Conservation (phyloP, 2,113 vertebrate species). For the Silurus glanis region DNA sequence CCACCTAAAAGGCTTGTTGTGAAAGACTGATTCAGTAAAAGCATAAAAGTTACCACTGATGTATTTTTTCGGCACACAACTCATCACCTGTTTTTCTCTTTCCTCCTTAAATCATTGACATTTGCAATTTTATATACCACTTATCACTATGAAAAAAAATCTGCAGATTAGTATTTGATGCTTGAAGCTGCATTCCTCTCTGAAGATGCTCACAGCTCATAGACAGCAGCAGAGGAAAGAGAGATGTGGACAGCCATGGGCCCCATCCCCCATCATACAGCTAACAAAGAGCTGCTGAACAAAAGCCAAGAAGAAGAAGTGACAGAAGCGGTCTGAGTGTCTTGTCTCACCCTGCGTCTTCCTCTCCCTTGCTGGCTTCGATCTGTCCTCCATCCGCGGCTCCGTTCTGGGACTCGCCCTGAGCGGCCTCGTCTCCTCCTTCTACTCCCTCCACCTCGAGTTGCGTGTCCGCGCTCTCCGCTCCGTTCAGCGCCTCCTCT, state of each 20-base stretch:
- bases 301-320: slow-evolving; percentile 70
- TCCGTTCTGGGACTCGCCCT: slow-evolving; percentile 72
- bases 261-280: slow-evolving; percentile 75
- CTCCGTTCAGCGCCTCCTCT: slow-evolving; percentile 44
- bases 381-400: slow-evolving; percentile 83
- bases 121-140: neutral
- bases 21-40: too few species aligned
- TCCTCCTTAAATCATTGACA: too few species aligned
- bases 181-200: neutral
- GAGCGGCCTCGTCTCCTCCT: slow-evolving; percentile 1
- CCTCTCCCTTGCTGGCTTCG: slow-evolving; percentile 90
- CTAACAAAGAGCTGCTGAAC: slow-evolving; percentile 89
- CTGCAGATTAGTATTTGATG: neutral
- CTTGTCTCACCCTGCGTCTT: slow-evolving; percentile 84
- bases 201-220: neutral
- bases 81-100: too few species aligned
- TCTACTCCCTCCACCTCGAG: slow-evolving; percentile 48
- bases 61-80: too few species aligned
- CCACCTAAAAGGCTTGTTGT: too few species aligned
- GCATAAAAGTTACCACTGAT: too few species aligned
- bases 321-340: neutral
- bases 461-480: slow-evolving; percentile 42
- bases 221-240: neutral
- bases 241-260: neutral
- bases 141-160: neutral